These are phyloP conservation scores for Euura lappo DNA, from an alignment of 1,140 invertebrate genomes.

Conservation along the genomic window DNA sequence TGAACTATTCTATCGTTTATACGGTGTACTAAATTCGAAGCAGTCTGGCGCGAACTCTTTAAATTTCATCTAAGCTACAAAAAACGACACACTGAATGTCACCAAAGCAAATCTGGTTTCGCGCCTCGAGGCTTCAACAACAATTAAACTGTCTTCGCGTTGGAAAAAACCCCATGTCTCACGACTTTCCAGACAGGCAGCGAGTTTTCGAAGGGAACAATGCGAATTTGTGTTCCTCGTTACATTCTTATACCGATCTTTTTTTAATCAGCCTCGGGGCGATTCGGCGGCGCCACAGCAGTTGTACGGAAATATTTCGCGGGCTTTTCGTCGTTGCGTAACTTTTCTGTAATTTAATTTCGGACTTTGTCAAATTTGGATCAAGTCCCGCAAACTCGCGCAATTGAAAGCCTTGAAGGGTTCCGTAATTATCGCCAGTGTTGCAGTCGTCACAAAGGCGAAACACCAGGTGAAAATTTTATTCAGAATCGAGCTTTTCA, in stretches of 20 bases:
- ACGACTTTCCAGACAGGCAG: too few relatives aligned
- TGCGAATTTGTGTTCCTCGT: too few relatives aligned
- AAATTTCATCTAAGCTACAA: not conserved
- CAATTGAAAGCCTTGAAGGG: not conserved
- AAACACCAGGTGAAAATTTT: not conserved
- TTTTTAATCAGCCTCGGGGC: too few relatives aligned
- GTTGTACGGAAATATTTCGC: too few relatives aligned
- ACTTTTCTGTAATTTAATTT: too few relatives aligned
- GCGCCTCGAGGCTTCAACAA: not conserved
- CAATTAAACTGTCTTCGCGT: constrained; percentile 1
- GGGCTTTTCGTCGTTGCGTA: too few relatives aligned
- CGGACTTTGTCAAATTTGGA: too few relatives aligned
- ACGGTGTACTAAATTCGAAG: not conserved
- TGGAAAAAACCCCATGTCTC: not conserved
- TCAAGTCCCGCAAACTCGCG: not conserved
- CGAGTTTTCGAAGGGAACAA: too few relatives aligned
- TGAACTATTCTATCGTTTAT: not conserved
- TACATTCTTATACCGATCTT: too few relatives aligned
- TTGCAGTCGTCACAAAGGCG: not conserved
- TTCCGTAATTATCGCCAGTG: not conserved
- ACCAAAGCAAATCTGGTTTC: not conserved
- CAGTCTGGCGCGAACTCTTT: not conserved
- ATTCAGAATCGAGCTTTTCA: not conserved
- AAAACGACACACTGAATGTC: not conserved
- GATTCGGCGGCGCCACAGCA: too few relatives aligned